Base-by-base conservation (phyloP, 2,113 vertebrate genomes). In the Notarius lentiginosus region DNA sequence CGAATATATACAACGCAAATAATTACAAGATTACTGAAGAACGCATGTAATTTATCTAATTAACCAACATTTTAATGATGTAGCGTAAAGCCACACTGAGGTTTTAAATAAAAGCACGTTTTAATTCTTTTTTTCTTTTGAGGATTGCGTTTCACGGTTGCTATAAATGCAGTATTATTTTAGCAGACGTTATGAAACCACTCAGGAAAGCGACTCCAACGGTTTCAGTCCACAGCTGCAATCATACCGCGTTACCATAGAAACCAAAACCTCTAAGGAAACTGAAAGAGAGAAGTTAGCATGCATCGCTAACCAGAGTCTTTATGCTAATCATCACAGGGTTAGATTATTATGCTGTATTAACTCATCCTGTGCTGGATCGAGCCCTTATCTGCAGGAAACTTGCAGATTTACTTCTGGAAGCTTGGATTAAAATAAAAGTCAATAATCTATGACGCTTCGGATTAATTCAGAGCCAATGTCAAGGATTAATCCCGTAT, bases 231-330 rank as follows among this genome's bases (percentile, higher is more conserved):
- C 77, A 80, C 77, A 60, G 27, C 30, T 80, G 79, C 30, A 60
- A 20, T 34, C 17, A 34, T 20, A 34, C 5, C 0, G 17, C 2
- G 9, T 80, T 80, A 27, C 79, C 56, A 41, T 10, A 58, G 77
- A 58, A 79, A 79, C 77, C 27, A 1, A 58, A 58, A 17, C 53
- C 15, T 30, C 53, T 34, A 55, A 79, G 8, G 79, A 41, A 80
- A 60, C 55, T 0, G 56, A 80, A 56, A 60, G 60, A 34, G 53
- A 79, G 53, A 79, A 80, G 79, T 80, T 80, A 58, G 55, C 79
- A 80, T 20, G 56, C 79, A 7, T 60, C 27, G 18, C 55, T 80
- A 80, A 80, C 9, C 55, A 34, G 27, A 12, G 18, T 18, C 15
- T 0, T 15, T 7, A 55, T 55, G 51, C 49, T 77, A 55, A 55